phyloP scores from a whole-genome alignment of 2,888 invertebrate species.

The Linnaemya vulpina region DNA sequence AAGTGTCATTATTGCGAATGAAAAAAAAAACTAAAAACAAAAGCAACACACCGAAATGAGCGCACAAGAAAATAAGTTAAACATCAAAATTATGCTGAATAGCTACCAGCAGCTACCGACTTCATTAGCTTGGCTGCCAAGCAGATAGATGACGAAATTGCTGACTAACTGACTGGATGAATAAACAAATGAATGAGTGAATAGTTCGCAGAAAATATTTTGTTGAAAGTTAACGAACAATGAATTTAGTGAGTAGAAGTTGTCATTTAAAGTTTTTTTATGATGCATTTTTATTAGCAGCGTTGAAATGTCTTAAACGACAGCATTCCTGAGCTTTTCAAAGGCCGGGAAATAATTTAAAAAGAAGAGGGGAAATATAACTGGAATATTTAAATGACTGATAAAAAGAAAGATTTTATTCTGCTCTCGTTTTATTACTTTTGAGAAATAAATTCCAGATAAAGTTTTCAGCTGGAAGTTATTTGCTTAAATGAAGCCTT shows the following conservation, averaged over 20 bases:
- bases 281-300: conserved; percentile 12
- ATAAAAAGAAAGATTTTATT: not conserved
- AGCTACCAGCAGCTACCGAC: conserved; percentile 52
- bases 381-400: not conserved
- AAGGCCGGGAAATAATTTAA: conserved; percentile 27
- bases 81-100: conserved; percentile 65
- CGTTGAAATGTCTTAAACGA: conserved; percentile 15
- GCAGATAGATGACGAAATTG: not conserved
- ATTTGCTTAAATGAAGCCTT: no score
- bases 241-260: conserved; percentile 9
- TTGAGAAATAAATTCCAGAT: not conserved
- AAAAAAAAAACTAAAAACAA: conserved; percentile 2
- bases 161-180: not conserved
- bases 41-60: not conserved
- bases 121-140: conserved; percentile 57
- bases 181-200: not conserved
- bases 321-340: conserved; percentile 26
- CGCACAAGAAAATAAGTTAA: conserved; percentile 51
- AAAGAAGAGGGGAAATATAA: conserved; percentile 73
- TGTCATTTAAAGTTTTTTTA: conserved; percentile 29
- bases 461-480: not conserved
- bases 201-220: not conserved
- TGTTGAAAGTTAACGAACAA: conserved; percentile 44
- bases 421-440: not conserved
- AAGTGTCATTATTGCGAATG: conserved; percentile 60